Base-by-base conservation (phyloP, 2,797 vertebrate species). In the Poecilia picta region DNA sequence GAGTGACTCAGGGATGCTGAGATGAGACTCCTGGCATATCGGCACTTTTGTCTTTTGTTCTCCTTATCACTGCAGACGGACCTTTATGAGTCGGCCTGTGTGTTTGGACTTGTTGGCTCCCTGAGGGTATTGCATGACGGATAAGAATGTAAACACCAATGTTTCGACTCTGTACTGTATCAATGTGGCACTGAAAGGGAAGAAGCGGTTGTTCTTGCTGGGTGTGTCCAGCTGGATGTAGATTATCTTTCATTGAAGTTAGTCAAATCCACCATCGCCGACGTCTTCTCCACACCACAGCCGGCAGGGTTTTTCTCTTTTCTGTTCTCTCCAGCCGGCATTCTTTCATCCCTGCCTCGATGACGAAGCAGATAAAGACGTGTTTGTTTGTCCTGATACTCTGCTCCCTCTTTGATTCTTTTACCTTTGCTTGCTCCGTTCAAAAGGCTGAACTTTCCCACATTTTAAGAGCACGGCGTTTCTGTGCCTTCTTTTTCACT, bases 381-480 rank as follows among this genome's bases (percentile, higher is more conserved):
- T 78, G 53, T 83, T 88, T 91, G 81, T 93, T 88, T 85, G 84
- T 78, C 45, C 88, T 75, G 83, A 85, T 78, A 72, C n/a, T 3
- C 33, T 74, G 2, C 74, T 87, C 53, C 74, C 43, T 70, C 72
- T 74, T 79, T 73, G 55, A 39, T 74, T 39, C 73, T 74, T 74
- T 73, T 80, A 76, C 76, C 59, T 51, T 28, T 53, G 76, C 55
- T 79, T 81, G 28, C 76, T 62, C 79, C 8, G 75, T 53, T 87
- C 77, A 89, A 90, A 84, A 89, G 79, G 77, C 81, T 83, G 81
- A 43, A 87, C 82, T 84, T 91, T 91, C 90, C 91, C 93, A 93
- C 91, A 90, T 91, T 89, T 33, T 59, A 85, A 75, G 55, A 84
- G 81, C 77, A 53, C 81, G 41, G 84, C 36, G 76, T 79, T 86